Base-by-base conservation (phyloP, 2,113 vertebrate species). In the Chroicocephalus ridibundus region DNA sequence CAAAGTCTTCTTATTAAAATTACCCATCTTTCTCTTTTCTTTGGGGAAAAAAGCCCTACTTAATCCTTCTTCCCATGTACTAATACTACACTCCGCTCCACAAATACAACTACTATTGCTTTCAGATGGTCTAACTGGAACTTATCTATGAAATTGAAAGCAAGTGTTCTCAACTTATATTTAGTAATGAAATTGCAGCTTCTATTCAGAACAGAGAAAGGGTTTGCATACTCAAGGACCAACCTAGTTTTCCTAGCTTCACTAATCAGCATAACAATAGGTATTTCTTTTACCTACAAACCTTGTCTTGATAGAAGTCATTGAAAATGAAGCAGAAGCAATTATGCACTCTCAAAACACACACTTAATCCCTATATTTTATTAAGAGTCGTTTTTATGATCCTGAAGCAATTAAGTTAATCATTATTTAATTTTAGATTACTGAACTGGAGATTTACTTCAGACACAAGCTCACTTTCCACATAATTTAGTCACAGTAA, bases 401-500 rank as follows among this genome's bases (percentile, higher is more conserved):
- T 90, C 90, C 62, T 95, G 71, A 92, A 95, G 96, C 95, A 96
- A 96, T 96, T 96, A 97, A 94, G 89, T 64, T 94, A 93, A 95
- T 96, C 82, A 91, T 97, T 96, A 94, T 93, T 96, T 94, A 96
- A 96, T 94, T 96, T 95, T 95, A 94, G 91, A 88, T 82, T 95
- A 77, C 75, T 80, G 94, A 97, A 94, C 76, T 86, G 62, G 77
- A 94, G 91, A 97, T 95, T 91, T 91, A 94, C 84, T 95, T 93
- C 87, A 93, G 86, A 95, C 82, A 93, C 84, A 77, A 97, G 38
- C 87, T 95, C 91, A 79, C 82, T 95, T 94, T 93, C 71, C 87
- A 93, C 75, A 86, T 94, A 93, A 95, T 95, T 97, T 95, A 94
- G 82, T 60, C 71, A 90, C 91, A 77, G 87, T 96, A 95, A 95